Evolutionary conservation across 2,888 invertebrate genomes (phyloP).

Genomic region (Cheilosia soror): DNA sequence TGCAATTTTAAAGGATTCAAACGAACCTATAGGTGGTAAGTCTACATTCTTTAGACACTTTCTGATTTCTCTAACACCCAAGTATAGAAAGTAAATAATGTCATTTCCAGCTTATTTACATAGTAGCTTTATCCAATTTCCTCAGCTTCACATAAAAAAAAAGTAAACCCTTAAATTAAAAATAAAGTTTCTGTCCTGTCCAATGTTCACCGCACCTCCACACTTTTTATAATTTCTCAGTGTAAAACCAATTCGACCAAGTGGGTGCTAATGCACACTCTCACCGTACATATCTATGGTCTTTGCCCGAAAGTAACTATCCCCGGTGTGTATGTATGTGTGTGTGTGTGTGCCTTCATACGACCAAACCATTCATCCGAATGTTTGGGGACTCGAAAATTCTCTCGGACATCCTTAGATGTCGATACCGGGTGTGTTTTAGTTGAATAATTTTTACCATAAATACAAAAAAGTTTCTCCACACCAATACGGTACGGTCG

Average conservation of each 20-base stretch:
- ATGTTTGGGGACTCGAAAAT: constrained; percentile 51
- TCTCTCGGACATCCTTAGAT: constrained; percentile 45
- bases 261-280: constrained; percentile 50
- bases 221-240: constrained; percentile 27
- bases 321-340: not conserved
- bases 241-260: constrained; percentile 50
- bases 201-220: not conserved
- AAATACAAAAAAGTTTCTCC: constrained; percentile 68
- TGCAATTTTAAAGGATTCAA: no score
- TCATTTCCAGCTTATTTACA: not conserved
- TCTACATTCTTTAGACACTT: no score
- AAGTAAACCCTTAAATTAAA: constrained; percentile 27
- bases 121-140: not conserved
- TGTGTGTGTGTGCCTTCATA: not conserved
- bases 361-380: constrained; percentile 33
- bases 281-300: constrained; percentile 5
- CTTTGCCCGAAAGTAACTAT: constrained; percentile 5
- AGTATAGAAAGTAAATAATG: not conserved
- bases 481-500: constrained; percentile 25
- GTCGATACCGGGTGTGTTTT: constrained; percentile 68
- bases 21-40: no score
- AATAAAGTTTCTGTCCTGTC: not conserved
- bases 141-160: not conserved
- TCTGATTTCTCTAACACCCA: not conserved
- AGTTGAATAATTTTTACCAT: constrained; percentile 71